Base-by-base conservation (phyloP, 1,140 invertebrate species). In the Thalassaphorura encarpata region DNA sequence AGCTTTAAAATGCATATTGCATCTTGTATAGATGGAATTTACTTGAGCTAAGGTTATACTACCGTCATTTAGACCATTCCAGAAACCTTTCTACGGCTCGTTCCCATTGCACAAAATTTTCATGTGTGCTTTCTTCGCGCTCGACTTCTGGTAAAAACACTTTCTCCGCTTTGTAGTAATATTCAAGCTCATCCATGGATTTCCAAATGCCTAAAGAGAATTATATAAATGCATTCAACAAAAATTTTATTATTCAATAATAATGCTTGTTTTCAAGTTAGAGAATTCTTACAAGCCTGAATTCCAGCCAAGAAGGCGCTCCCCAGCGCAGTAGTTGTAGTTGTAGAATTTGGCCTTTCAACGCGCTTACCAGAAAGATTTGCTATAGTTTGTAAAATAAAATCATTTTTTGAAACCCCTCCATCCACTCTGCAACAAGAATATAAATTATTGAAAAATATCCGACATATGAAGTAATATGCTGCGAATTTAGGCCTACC, bases 341-440 rank as follows among this genome's bases (percentile, higher is more conserved):
- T 71, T 49, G 75, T 77, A 0, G 67, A 66, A n/a, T n/a, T n/a
- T 0, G 81, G 72, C 46, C 91, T 73, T 67, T 92, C 83, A 15
- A 95, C 82, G 15, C 72, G 67, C 36, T 87, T 67, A 1, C 79
- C 78, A 3, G 83, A 84, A 27, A 92, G 72, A 73, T 95, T 85
- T 3, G 89, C 80, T 46, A 96, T 76, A 26, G 90, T 72, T 72
- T 96, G 91, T 62, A 86, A 80, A 1, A 96, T 73, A 68, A 95
- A 96, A 70, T 94, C 82, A 71, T 94, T 95, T 54, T 81, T 80
- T 0, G 89, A 84, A 18, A 97, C 90, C 26, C 93, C 93, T n/a
- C 92, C 93, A 71, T 94, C 89, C 39, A 89, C 78, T 63, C 91
- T 94, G 68, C 21, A 43, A 11, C 6, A 13, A 8, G 11, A n/a